Evolutionary conservation across 2,797 vertebrate species (phyloP).

Genomic region (Molossus alvarezi): DNA sequence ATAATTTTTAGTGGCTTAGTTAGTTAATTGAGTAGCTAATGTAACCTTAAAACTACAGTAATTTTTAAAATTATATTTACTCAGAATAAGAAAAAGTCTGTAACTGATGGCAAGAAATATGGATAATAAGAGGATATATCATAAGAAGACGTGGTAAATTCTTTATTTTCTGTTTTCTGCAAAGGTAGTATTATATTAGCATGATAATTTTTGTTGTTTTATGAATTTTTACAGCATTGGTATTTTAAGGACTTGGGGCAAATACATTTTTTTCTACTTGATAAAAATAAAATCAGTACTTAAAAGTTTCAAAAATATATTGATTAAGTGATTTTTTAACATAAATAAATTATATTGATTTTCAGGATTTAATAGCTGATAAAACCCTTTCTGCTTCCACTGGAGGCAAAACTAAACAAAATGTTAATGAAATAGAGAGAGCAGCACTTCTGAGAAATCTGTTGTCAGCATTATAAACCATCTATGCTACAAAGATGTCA

Average conservation of each 20-base stretch:
- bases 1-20: slow-evolving; percentile 83
- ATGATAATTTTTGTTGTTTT: neutral
- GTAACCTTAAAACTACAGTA: slow-evolving; percentile 83
- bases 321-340: slow-evolving; percentile 92
- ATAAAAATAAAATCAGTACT: slow-evolving; percentile 94
- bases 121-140: slow-evolving; percentile 69
- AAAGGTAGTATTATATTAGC: slow-evolving; percentile 81
- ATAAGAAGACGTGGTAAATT: slow-evolving; percentile 69
- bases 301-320: slow-evolving; percentile 94
- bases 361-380: slow-evolving; percentile 92
- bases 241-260: slow-evolving; percentile 94
- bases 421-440: slow-evolving; percentile 93
- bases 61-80: slow-evolving; percentile 78
- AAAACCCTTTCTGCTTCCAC: slow-evolving; percentile 93
- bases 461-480: slow-evolving; percentile 88
- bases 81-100: slow-evolving; percentile 77
- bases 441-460: slow-evolving; percentile 93
- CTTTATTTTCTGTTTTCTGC: slow-evolving; percentile 80
- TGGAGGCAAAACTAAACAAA: slow-evolving; percentile 93
- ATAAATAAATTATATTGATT: slow-evolving; percentile 94
- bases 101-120: slow-evolving; percentile 80
- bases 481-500: slow-evolving; percentile 88
- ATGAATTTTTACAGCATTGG: slow-evolving; percentile 92
- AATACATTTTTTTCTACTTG: slow-evolving; percentile 92
- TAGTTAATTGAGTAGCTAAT: slow-evolving; percentile 82